Evolutionary conservation across 2,113 vertebrate genomes (phyloP).

Genomic region (Phalacrocorax aristotelis): DNA sequence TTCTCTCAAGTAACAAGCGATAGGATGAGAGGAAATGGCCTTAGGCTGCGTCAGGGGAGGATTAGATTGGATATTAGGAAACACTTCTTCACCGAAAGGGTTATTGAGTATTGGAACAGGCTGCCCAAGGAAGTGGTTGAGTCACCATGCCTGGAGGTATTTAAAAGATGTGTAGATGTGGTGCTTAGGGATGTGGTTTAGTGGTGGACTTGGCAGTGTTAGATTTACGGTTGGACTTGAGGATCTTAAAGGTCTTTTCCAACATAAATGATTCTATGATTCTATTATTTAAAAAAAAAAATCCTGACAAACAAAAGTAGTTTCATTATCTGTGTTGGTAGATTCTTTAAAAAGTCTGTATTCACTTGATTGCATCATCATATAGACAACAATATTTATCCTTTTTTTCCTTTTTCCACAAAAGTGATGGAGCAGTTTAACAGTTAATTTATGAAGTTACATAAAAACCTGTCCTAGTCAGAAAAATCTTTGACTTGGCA

Average conservation of each 20-base stretch:
- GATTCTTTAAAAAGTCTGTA: background rate
- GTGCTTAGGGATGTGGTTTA: background rate
- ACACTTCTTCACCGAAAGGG: background rate
- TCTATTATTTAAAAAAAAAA: background rate
- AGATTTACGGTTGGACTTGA: background rate
- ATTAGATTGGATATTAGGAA: background rate
- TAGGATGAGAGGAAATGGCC: background rate
- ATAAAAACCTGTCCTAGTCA: background rate
- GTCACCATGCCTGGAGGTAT: background rate
- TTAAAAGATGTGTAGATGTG: rapidly evolving
- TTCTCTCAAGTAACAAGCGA: background rate
- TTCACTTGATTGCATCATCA: background rate
- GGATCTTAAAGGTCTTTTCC: background rate
- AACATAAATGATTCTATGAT: background rate
- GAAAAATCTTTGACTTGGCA: background rate
- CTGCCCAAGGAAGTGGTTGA: background rate
- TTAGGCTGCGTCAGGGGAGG: too few relatives aligned
- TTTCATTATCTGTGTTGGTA: background rate
- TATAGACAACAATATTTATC: background rate
- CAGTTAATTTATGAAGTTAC: background rate
- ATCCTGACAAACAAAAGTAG: too few relatives aligned
- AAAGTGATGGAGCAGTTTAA: background rate
- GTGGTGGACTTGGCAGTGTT: background rate
- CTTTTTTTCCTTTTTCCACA: too few relatives aligned
- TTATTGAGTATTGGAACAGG: background rate